These are phyloP conservation scores for Pristionchus fissidentatus DNA, from an alignment of 2,888 invertebrate species.

Conservation along the genomic window DNA sequence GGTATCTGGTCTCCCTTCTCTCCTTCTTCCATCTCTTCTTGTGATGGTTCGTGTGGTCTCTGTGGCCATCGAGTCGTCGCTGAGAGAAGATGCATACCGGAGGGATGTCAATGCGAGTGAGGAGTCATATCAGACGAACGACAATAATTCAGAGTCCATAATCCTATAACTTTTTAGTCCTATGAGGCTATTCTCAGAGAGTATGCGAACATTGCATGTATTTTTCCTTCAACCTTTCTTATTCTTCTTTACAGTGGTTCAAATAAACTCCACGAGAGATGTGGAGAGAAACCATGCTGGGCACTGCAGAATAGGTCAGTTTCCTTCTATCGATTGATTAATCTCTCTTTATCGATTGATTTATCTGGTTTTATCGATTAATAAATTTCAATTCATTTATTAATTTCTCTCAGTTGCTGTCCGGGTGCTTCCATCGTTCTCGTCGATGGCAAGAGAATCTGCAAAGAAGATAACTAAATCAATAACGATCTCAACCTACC, in stretches of 20 bases:
- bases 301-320: background rate
- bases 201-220: too few relatives aligned
- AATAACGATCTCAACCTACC: background rate
- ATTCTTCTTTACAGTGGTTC: background rate
- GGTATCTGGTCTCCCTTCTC: conserved; percentile 36
- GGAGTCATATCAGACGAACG: background rate
- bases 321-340: background rate
- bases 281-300: conserved; percentile 27
- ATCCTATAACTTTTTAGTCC: background rate
- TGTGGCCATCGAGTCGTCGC: conserved; percentile 5
- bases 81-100: conserved; percentile 20
- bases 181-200: background rate
- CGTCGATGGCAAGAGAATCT: conserved; percentile 9
- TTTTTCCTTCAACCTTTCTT: background rate
- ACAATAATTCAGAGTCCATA: background rate
- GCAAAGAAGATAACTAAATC: conserved; percentile 36
- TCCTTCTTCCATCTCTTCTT: background rate
- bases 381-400: too few relatives aligned
- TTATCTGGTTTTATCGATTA: too few relatives aligned
- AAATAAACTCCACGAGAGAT: conserved; percentile 17
- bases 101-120: conserved; percentile 27
- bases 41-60: background rate
- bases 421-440: background rate
- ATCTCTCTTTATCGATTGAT: background rate
- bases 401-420: conserved; percentile 22